Evolutionary conservation across 2,888 invertebrate species (phyloP).

Genomic region (Iselma pallidipennis): DNA sequence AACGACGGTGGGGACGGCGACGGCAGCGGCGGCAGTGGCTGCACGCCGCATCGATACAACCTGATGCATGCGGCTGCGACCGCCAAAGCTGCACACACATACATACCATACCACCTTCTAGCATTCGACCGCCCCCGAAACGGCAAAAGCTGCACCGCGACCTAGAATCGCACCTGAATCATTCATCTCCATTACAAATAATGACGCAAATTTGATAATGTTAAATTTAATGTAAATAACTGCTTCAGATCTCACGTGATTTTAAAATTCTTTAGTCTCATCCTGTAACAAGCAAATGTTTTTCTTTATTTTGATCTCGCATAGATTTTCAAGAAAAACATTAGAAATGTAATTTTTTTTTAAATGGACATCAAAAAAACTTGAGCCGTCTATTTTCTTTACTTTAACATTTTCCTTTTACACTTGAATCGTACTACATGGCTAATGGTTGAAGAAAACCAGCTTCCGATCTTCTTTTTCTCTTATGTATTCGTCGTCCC

Average conservation of each 20-base stretch:
- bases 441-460: too few species aligned
- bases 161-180: not conserved
- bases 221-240: not conserved
- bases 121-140: not conserved
- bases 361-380: too few species aligned
- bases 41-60: slow-evolving; percentile 49
- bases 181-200: not conserved
- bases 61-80: slow-evolving; percentile 50
- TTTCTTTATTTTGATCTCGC: too few species aligned
- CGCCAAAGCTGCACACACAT: slow-evolving; percentile 14
- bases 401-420: too few species aligned
- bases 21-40: slow-evolving; percentile 29
- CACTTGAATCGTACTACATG: too few species aligned
- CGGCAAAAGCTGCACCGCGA: not conserved
- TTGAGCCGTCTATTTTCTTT: too few species aligned
- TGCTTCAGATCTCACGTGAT: not conserved
- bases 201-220: not conserved
- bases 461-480: too few species aligned
- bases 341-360: too few species aligned
- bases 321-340: too few species aligned
- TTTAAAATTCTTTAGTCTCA: too few species aligned
- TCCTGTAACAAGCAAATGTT: too few species aligned
- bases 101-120: not conserved
- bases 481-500: too few species aligned
- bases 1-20: slow-evolving; percentile 23